A percentile compares a stretch with the other conserved stretches of the same genome.
phyloP scores from a whole-genome alignment of 2,888 invertebrate species.

The Aricia artaxerxes region DNA sequence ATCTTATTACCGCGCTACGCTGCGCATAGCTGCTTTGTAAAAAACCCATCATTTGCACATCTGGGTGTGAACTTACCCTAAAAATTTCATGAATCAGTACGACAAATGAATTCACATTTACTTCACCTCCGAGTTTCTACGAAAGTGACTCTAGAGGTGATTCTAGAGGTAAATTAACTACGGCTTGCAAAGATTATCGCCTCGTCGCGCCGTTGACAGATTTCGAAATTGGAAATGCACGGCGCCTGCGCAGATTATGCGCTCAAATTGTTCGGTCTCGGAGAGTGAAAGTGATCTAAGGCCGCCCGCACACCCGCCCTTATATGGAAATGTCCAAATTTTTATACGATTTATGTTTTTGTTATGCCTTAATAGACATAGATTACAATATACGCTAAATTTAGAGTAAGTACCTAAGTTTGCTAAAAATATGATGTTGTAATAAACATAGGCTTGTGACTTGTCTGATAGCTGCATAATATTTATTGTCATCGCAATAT shows the following conservation, averaged over 20 bases:
- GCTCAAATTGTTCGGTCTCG: not conserved
- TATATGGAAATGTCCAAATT: constrained; percentile 6
- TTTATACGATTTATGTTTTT: not conserved
- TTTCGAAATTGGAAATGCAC: constrained; percentile 25
- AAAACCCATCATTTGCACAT: no score
- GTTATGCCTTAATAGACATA: not conserved
- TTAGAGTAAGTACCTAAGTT: no score
- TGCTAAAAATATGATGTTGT: no score
- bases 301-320: not conserved
- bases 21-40: no score
- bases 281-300: constrained; percentile 23
- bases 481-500: no score
- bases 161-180: not conserved
- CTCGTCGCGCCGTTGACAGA: constrained; percentile 5
- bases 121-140: not conserved
- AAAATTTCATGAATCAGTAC: not conserved
- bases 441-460: no score
- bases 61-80: not conserved
- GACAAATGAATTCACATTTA: not conserved
- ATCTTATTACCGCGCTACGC: no score
- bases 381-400: no score
- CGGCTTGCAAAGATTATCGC: not conserved
- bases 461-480: no score
- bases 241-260: not conserved
- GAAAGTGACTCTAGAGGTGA: not conserved